Base-by-base conservation (phyloP, 2,888 invertebrate genomes). In the Xestobium rufovillosum region DNA sequence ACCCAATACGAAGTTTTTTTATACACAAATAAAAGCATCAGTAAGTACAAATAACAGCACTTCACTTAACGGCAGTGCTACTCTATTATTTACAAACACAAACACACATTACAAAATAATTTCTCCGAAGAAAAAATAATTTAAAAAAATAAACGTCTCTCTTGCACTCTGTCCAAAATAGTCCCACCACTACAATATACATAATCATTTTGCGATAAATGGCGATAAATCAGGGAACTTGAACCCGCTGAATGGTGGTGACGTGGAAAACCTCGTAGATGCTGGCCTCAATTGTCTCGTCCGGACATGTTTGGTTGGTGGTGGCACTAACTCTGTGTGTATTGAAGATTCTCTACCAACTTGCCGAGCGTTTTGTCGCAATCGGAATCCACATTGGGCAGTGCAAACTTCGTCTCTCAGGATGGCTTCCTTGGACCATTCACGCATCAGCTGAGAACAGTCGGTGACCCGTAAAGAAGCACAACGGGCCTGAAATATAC, bases 391-490 rank as follows among this genome's bases (percentile, higher is more conserved):
- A 61, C 92, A 92, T 66, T 92, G 91, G 2, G 89, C 86, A 11
- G 86, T 81, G 66, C 92, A 92, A 9, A 91, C 88, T 59, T 88
- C 87, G 57, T 92, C 92, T 2, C 82, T 73, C 13, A 84, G 63
- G 26, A 91, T 82, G 0, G 83, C 82, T 16, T 89, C 87, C 36
- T 82, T 76, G 34, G 86, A 80, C 73, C 87, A 88, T 63, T 89
- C 87, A 41, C 84, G 76, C 34, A 85, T 70, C 17, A 91, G 71
- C 52, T 86, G 84, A 10, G 78, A 78, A 64, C 91, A 91, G 67
- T 90, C 89, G 1, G 87, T 87, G 42, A 91, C 83, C 49, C 88
- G 77, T 4, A 91, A 68, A 0, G 90, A 90, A 2, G 89, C 88
- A 56, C 91, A 91, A 60, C 87, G 86, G 0, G 86, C 82, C 90